Evolutionary conservation across 2,113 vertebrate species (phyloP), one percentile per base, ranked within the genome.

Genomic region (Ranitomeya imitator): DNA sequence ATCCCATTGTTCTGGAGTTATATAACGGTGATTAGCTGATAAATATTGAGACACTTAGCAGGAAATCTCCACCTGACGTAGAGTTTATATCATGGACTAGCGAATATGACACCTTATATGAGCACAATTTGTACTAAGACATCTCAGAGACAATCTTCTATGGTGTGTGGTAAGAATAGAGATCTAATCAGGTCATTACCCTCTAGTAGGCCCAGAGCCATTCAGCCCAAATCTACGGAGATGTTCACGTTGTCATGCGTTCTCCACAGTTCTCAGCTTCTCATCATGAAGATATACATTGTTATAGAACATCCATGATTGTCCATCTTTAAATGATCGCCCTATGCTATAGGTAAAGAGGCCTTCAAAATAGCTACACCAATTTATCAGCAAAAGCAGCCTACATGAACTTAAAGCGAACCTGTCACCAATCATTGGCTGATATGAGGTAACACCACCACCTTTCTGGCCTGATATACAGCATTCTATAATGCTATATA

Each of bases 21-120:
- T 79, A 55, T 78, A 86, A 86, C 37, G 5, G 3, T 37, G 85
- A 86, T 86, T 79, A 78, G 2, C 19, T 61, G 85, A 79, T 65
- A 67, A 55, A 59, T 45, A 19, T 59, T 83, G 69, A 57, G 69
- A 74, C 69, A 59, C 52, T 76, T 10, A 45, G 76, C 74, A 65
- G 85, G 85, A 86, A 86, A 78, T 21, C 19, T 2, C 37, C 31
- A 11, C 26, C 79, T 31, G 26, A n/a, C 21, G 23, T 52, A 21
- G 79, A 81, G 23, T 82, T 37, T 45, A 21, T 82, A 83, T 23
- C 77, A 23, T 14, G 59, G 51, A 65, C 60, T 65, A 11, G 31
- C 51, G 60, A 83, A 83, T 51, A 83, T 83, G 85, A 78, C 85
- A 65, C 74, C 74, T 37, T n/a, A 0, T 59, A 14, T 26, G 63